Evolutionary conservation across 2,113 vertebrate genomes (phyloP).

Genomic region (Muscicapa adusta): DNA sequence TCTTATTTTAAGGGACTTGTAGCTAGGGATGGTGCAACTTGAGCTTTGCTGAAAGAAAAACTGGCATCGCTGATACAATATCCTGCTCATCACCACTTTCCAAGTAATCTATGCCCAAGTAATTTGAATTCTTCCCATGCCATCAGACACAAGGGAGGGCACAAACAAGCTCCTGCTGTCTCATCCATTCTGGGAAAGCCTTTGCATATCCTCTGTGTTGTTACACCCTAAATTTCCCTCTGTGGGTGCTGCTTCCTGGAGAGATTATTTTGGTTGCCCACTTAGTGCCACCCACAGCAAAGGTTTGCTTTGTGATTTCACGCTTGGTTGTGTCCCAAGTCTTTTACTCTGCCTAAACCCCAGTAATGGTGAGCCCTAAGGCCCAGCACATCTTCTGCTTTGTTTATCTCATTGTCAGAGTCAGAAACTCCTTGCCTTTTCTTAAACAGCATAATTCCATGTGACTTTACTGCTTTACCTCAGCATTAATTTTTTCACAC

Average conservation of each 20-base stretch:
- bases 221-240: background rate
- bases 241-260: background rate
- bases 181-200: background rate
- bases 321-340: background rate
- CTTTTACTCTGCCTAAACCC: background rate
- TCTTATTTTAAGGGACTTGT: background rate
- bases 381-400: background rate
- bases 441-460: background rate
- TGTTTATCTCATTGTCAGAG: background rate
- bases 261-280: background rate
- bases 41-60: background rate
- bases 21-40: background rate
- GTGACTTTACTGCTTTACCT: background rate
- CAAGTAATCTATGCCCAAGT: background rate
- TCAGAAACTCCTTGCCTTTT: background rate
- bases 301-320: background rate
- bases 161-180: background rate
- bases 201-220: background rate
- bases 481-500: background rate
- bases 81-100: background rate
- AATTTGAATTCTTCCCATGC: background rate
- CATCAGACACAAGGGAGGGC: background rate
- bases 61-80: background rate
- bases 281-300: background rate
- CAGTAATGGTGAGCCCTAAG: background rate